Evolutionary conservation across 2,888 invertebrate species (phyloP).

Genomic region (Sinodicranocentrus sp.): DNA sequence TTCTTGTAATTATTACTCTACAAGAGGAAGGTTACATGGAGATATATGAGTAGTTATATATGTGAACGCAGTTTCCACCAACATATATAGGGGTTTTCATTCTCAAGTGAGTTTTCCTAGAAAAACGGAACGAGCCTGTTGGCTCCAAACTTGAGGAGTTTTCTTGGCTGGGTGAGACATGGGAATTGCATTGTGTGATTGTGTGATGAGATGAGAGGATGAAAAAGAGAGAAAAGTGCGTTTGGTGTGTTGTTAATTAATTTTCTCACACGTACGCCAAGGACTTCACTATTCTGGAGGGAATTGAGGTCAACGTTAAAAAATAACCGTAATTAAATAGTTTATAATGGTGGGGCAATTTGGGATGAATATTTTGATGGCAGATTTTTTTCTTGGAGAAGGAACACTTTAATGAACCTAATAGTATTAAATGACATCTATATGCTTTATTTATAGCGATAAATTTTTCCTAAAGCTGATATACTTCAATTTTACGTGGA

Average conservation of each 20-base stretch:
- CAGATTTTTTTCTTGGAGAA: too few species aligned
- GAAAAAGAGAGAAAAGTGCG: conserved; percentile 25
- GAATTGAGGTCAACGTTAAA: conserved; percentile 24
- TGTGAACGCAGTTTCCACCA: neutral
- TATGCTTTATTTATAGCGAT: too few species aligned
- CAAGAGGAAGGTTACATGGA: neutral
- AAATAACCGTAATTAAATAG: conserved; percentile 8
- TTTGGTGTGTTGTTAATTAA: conserved; percentile 58
- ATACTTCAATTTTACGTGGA: too few species aligned
- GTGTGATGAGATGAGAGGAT: neutral
- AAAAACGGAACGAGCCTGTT: conserved; percentile 7
- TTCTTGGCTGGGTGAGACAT: neutral
- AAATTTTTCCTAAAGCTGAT: too few species aligned
- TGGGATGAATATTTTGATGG: too few species aligned
- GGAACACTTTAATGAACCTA: too few species aligned
- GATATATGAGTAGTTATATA: neutral
- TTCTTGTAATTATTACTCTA: conserved; percentile 66
- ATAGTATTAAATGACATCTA: too few species aligned
- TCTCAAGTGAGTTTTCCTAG: conserved; percentile 8
- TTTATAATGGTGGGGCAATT: neutral
- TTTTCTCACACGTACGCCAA: conserved; percentile 47
- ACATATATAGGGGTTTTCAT: neutral
- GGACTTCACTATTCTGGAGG: conserved; percentile 12
- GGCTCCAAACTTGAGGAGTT: conserved; percentile 6
- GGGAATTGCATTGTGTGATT: conserved; percentile 5